phyloP scores from a whole-genome alignment of 2,797 vertebrate species.

The Sternarchorhynchus goeldii region DNA sequence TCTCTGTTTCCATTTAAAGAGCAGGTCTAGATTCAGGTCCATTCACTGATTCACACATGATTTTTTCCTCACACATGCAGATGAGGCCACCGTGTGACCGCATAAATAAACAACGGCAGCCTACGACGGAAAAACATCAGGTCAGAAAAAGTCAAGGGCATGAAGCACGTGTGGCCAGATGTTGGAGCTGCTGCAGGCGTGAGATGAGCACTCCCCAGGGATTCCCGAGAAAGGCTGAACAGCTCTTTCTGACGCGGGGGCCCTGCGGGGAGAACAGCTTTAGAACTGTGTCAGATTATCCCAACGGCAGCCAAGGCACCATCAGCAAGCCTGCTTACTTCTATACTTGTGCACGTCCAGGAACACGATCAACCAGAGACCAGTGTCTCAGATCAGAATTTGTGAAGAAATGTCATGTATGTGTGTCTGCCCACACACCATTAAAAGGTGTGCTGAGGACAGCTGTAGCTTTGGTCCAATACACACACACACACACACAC shows the following conservation, averaged over 20 bases:
- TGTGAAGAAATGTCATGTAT: conserved; percentile 26
- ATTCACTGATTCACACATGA: not conserved
- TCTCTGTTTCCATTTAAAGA: too few relatives aligned
- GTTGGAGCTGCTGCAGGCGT: conserved; percentile 30
- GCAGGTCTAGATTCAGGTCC: too few relatives aligned
- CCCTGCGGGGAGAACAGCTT: conserved; percentile 18
- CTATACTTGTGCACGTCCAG: conserved; percentile 3
- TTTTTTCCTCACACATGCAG: not conserved
- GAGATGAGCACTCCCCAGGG: conserved; percentile 30
- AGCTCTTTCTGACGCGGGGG: conserved; percentile 29
- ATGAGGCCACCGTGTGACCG: too few relatives aligned
- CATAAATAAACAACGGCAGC: not conserved
- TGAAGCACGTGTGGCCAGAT: conserved; percentile 6
- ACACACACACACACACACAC: not conserved
- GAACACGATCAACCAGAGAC: not conserved
- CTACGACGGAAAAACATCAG: not conserved
- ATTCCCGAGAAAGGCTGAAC: conserved; percentile 7
- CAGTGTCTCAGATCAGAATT: not conserved
- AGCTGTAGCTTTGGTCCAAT: too few relatives aligned
- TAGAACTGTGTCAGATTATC: conserved; percentile 23
- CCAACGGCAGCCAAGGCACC: not conserved
- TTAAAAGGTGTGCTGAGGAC: too few relatives aligned
- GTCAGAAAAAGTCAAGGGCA: not conserved
- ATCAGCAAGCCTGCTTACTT: not conserved
- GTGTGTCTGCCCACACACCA: not conserved